phyloP scores from a whole-genome alignment of 2,888 invertebrate genomes.

The Rhagophthalmus giganteus region DNA sequence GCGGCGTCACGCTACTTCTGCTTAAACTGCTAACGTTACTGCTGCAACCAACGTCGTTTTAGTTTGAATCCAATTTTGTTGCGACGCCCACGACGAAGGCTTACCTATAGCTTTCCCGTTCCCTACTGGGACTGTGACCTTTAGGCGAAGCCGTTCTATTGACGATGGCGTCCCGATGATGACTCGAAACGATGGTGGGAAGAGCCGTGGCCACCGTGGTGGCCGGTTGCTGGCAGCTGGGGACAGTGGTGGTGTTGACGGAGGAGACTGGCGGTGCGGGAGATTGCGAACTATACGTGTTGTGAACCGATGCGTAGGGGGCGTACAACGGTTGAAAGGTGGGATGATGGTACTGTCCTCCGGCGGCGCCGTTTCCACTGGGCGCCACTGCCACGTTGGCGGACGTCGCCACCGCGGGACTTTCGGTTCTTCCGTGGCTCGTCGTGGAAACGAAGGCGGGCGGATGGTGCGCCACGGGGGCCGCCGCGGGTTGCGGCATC shows the following conservation, averaged over 20 bases:
- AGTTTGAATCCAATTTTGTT: constrained; percentile 1
- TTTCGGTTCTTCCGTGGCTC: constrained; percentile 57
- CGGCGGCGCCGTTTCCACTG: constrained; percentile 57
- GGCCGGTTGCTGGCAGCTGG: constrained; percentile 47
- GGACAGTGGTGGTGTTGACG: constrained; percentile 58
- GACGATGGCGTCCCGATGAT: constrained; percentile 49
- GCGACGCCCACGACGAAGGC: constrained; percentile 1
- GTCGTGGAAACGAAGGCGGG: constrained; percentile 48
- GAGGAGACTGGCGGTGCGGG: constrained; percentile 56
- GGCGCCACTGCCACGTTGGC: constrained; percentile 57
- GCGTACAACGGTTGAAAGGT: constrained; percentile 73
- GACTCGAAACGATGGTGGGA: constrained; percentile 54
- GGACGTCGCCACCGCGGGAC: constrained; percentile 60
- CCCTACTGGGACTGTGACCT: constrained; percentile 76
- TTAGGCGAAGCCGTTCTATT: constrained; percentile 72
- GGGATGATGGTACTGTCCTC: constrained; percentile 55
- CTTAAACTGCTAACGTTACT: constrained; percentile 85
- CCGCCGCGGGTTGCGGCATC: constrained; percentile 62
- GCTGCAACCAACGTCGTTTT: constrained; percentile 55
- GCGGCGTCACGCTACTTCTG: constrained; percentile 62
- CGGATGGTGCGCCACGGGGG: constrained; percentile 55
- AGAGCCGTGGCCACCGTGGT: constrained; percentile 54
- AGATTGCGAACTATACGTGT: constrained; percentile 46
- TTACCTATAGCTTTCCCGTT: constrained; percentile 86
- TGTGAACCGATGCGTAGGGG: constrained; percentile 77